phyloP scores from a whole-genome alignment of 1,140 invertebrate genomes.

The Cylas formicarius region DNA sequence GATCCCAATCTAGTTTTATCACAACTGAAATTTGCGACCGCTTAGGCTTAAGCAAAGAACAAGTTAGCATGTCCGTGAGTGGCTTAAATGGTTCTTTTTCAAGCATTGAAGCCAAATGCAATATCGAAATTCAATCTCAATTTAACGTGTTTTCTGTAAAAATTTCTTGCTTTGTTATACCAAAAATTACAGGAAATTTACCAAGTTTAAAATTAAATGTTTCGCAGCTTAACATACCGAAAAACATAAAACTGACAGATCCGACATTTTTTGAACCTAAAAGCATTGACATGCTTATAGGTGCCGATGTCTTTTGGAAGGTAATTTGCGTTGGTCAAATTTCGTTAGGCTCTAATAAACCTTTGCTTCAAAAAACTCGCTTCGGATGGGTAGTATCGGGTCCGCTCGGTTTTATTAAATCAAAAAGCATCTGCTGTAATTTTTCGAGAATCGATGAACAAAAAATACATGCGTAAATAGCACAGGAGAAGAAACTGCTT shows the following conservation, averaged over 20 bases:
- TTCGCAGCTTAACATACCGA: constrained; percentile 1
- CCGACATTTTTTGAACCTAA: constrained; percentile 18
- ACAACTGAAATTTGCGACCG: constrained; percentile 28
- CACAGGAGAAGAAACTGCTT: no score
- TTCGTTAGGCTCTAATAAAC: constrained; percentile 19
- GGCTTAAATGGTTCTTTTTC: constrained; percentile 6
- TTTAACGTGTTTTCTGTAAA: constrained; percentile 4
- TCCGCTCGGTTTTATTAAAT: neutral
- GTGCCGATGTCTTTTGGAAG: constrained; percentile 20
- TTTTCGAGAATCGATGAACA: no score
- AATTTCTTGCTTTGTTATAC: constrained; percentile 8
- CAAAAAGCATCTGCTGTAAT: no score
- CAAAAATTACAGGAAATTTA: constrained; percentile 12
- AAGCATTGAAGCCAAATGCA: neutral
- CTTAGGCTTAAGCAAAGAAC: neutral
- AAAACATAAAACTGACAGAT: constrained; percentile 10
- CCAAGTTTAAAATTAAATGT: constrained; percentile 2
- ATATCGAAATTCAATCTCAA: neutral
- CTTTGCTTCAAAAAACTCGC: constrained; percentile 29
- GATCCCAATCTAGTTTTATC: constrained; percentile 30
- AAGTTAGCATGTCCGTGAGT: constrained; percentile 1
- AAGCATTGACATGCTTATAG: constrained; percentile 26
- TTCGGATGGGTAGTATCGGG: constrained; percentile 31
- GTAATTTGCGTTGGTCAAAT: constrained; percentile 21
- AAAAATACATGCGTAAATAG: no score